These are phyloP conservation scores for Tragelaphus scriptus DNA, from an alignment of 2,113 vertebrate genomes.

Conservation along the genomic window DNA sequence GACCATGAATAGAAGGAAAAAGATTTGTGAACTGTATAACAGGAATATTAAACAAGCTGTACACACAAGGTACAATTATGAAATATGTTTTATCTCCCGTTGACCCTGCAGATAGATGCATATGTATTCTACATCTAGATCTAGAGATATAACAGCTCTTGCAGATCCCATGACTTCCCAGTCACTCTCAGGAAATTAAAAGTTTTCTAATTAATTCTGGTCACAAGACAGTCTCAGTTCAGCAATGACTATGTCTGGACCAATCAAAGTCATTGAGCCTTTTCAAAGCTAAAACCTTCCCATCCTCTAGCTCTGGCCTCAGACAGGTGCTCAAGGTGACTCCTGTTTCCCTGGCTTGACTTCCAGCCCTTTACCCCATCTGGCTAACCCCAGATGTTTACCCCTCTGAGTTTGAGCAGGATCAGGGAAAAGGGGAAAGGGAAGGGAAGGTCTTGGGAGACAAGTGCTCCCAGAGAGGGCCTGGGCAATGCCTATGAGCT, in stretches of 20 bases:
- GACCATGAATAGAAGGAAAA: neutral
- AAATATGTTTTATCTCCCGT: neutral
- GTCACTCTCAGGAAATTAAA: conserved; percentile 53
- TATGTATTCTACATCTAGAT: neutral
- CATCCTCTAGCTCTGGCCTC: neutral
- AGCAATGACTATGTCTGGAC: conserved; percentile 1
- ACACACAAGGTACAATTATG: neutral
- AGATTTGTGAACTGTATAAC: neutral
- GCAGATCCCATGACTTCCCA: neutral
- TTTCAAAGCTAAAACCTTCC: neutral
- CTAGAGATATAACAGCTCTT: conserved; percentile 3
- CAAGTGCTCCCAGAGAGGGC: neutral
- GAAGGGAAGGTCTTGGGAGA: neutral
- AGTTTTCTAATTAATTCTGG: conserved; percentile 52
- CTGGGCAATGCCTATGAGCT: neutral
- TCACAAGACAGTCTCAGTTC: conserved; percentile 33
- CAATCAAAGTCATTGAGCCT: conserved; percentile 14
- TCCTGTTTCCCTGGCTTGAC: neutral
- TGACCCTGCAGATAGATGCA: neutral
- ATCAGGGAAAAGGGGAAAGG: neutral
- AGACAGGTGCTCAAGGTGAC: neutral
- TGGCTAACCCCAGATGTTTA: neutral
- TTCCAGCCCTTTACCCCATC: neutral
- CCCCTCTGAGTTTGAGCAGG: neutral
- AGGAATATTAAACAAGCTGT: neutral